A percentile compares a stretch with the other conserved stretches of the same genome.
phyloP scores from a whole-genome alignment of 2,113 vertebrate genomes.

The Ammodytes dubius region DNA sequence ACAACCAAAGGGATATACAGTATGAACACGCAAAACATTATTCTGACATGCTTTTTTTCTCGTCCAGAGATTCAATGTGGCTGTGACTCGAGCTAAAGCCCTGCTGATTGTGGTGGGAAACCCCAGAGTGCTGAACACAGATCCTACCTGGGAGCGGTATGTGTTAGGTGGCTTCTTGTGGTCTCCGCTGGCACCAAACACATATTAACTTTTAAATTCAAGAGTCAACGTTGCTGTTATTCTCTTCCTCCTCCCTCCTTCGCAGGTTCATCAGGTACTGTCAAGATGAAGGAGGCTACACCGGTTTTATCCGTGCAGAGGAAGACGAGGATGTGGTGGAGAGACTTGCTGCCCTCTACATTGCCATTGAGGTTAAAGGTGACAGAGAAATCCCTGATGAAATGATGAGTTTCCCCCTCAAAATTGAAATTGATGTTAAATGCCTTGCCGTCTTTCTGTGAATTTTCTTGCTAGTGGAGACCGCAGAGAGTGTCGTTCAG shows the following conservation, averaged over 20 bases:
- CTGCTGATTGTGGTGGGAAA: conserved; percentile 95
- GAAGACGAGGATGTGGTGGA: conserved; percentile 26
- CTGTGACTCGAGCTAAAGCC: conserved; percentile 93
- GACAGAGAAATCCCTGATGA: background rate
- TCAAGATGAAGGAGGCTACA: conserved; percentile 78
- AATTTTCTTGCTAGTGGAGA: conserved; percentile 48
- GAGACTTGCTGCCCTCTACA: conserved; percentile 56
- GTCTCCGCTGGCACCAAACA: background rate
- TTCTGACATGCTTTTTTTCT: background rate
- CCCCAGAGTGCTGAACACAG: conserved; percentile 86
- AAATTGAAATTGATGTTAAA: background rate
- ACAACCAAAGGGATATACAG: rapidly evolving
- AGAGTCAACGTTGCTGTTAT: background rate
- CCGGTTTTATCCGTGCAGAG: conserved; percentile 68
- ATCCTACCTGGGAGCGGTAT: conserved; percentile 88
- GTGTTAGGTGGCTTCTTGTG: conserved; percentile 30
- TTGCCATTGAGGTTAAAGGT: conserved; percentile 70
- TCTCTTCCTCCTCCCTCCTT: background rate
- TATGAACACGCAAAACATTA: background rate
- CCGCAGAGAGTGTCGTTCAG: conserved; percentile 68
- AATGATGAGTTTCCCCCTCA: background rate
- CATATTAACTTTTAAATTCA: background rate
- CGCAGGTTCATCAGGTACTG: conserved; percentile 91
- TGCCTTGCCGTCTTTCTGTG: background rate
- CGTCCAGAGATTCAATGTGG: conserved; percentile 93